phyloP scores from a whole-genome alignment of 2,113 vertebrate species.

The Gymnocephalus cernua region DNA sequence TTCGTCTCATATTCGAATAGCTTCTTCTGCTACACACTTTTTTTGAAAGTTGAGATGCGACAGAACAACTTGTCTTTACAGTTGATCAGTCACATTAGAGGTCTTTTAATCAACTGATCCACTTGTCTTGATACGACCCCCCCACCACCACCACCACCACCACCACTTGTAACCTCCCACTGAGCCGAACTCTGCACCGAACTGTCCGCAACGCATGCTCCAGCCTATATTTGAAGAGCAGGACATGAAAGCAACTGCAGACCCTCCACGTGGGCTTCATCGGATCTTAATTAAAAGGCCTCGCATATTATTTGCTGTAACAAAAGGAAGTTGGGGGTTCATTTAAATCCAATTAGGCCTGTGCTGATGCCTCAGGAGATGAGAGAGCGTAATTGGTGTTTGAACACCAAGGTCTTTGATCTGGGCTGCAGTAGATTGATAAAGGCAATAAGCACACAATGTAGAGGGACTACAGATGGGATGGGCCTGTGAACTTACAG shows the following conservation, averaged over 20 bases:
- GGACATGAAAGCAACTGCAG: constrained; percentile 91
- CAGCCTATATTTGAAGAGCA: constrained; percentile 86
- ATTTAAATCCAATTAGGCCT: constrained; percentile 99
- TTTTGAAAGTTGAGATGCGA: constrained; percentile 38
- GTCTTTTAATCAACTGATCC: constrained; percentile 71
- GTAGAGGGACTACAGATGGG: constrained; percentile 87
- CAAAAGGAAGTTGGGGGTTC: constrained; percentile 96
- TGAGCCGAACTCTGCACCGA: constrained; percentile 66
- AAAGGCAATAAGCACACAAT: constrained; percentile 91
- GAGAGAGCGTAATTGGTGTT: constrained; percentile 89
- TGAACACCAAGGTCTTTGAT: constrained; percentile 96
- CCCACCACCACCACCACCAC: too few relatives aligned
- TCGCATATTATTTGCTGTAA: constrained; percentile 95
- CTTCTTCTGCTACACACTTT: neutral
- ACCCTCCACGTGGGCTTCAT: constrained; percentile 89
- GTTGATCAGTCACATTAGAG: constrained; percentile 69
- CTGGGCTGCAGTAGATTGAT: constrained; percentile 92
- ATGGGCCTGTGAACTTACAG: constrained; percentile 64
- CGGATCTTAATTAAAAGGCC: constrained; percentile 98
- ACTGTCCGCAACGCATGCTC: constrained; percentile 51
- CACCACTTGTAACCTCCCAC: constrained; percentile 26
- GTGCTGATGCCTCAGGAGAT: constrained; percentile 85
- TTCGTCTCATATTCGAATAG: neutral
- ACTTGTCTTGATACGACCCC: constrained; percentile 43
- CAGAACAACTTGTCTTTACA: constrained; percentile 54